Evolutionary conservation across 2,888 invertebrate species (phyloP).

Genomic region (Orthonychiurus folsomi): DNA sequence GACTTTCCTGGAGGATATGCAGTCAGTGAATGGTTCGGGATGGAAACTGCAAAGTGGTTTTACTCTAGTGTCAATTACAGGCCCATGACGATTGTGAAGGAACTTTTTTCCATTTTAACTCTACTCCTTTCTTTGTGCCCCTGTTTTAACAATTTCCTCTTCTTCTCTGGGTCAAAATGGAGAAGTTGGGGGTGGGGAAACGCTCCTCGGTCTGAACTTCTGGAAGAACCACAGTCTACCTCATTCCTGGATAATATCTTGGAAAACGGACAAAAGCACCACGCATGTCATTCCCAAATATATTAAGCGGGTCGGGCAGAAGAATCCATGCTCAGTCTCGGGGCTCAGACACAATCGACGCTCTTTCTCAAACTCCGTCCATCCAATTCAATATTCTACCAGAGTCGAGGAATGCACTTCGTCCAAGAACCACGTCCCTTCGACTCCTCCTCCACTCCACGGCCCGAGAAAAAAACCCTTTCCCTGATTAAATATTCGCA

Average conservation of each 20-base stretch:
- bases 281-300: conserved; percentile 18
- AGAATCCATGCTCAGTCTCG: background rate
- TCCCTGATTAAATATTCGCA: no score
- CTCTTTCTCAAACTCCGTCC: background rate
- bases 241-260: conserved; percentile 11
- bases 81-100: background rate
- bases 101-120: background rate
- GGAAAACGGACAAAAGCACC: conserved; percentile 16
- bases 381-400: no score
- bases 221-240: conserved; percentile 1
- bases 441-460: no score
- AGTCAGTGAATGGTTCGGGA: background rate
- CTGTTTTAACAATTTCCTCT: conserved; percentile 19
- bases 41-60: background rate
- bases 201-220: background rate
- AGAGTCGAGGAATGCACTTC: no score
- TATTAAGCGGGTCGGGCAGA: background rate
- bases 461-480: no score
- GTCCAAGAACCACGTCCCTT: no score
- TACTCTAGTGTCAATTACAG: background rate
- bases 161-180: conserved; percentile 35
- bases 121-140: background rate
- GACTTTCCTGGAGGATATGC: background rate
- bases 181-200: conserved; percentile 38
- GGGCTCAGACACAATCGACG: background rate